phyloP scores from a whole-genome alignment of 2,888 invertebrate species.

The Petrolisthes manimaculis region DNA sequence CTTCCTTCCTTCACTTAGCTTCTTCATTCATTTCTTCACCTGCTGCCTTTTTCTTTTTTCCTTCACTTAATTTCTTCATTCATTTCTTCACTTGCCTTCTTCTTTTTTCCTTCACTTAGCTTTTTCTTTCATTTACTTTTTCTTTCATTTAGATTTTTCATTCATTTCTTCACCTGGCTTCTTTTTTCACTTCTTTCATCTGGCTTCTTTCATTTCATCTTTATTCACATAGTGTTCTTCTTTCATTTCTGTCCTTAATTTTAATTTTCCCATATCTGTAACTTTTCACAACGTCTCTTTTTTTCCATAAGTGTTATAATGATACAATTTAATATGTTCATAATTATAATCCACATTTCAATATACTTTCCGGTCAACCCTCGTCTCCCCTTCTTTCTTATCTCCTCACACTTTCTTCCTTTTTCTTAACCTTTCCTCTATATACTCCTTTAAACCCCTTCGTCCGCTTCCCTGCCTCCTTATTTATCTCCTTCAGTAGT shows the following conservation, averaged over 20 bases:
- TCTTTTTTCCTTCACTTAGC: too few relatives aligned
- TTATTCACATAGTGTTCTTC: background rate
- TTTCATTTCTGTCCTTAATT: background rate
- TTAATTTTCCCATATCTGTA: constrained; percentile 27
- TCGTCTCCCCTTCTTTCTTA: too few relatives aligned
- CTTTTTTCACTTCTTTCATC: background rate
- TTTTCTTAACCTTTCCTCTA: too few relatives aligned
- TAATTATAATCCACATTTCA: background rate
- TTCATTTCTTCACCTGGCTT: background rate
- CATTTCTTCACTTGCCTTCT: background rate
- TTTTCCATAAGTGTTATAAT: background rate
- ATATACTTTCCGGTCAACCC: background rate
- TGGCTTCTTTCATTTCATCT: background rate
- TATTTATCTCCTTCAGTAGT: background rate
- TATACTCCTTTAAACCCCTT: too few relatives aligned
- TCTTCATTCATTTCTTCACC: constrained; percentile 4
- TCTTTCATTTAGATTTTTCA: background rate
- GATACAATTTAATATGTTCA: too few relatives aligned
- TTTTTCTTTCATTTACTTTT: background rate
- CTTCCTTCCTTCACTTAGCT: background rate
- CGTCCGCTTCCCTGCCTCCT: too few relatives aligned
- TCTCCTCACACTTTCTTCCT: too few relatives aligned
- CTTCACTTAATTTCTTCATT: constrained; percentile 5
- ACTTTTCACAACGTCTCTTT: background rate
- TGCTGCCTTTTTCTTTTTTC: constrained; percentile 16